Conservation (phyloP, 2,888 invertebrate genomes). For the Aspidiotus destructor region DNA sequence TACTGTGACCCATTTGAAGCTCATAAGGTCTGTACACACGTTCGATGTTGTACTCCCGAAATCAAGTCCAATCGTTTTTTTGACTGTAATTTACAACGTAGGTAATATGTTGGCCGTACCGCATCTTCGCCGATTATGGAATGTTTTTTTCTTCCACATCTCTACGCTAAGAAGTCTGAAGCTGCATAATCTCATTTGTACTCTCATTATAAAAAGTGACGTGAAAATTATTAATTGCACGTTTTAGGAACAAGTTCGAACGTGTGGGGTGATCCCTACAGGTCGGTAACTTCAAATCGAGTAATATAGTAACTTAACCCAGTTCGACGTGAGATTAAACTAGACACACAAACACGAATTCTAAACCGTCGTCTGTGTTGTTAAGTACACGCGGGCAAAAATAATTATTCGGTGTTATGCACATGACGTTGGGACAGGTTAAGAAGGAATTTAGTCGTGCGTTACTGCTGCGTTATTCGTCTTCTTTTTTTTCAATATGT, state of each 20-base stretch:
- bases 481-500: not conserved
- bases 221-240: not conserved
- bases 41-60: too few relatives aligned
- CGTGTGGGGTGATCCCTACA: not conserved
- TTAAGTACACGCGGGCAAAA: not conserved
- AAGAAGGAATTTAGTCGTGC: not conserved
- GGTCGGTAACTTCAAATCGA: not conserved
- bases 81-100: too few relatives aligned
- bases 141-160: too few relatives aligned
- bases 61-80: too few relatives aligned
- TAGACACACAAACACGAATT: slow-evolving; percentile 2
- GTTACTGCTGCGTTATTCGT: too few relatives aligned
- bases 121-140: too few relatives aligned
- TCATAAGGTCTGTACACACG: too few relatives aligned
- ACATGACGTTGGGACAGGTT: not conserved
- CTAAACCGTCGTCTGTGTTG: not conserved
- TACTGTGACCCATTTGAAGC: too few relatives aligned
- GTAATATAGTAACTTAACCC: not conserved
- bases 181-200: too few relatives aligned
- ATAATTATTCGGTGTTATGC: not conserved
- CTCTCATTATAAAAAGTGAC: too few relatives aligned
- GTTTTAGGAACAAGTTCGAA: not conserved
- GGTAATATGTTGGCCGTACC: too few relatives aligned
- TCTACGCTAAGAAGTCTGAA: too few relatives aligned
- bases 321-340: not conserved